phyloP scores from a whole-genome alignment of 2,797 vertebrate species.

The Clarias fuscus region DNA sequence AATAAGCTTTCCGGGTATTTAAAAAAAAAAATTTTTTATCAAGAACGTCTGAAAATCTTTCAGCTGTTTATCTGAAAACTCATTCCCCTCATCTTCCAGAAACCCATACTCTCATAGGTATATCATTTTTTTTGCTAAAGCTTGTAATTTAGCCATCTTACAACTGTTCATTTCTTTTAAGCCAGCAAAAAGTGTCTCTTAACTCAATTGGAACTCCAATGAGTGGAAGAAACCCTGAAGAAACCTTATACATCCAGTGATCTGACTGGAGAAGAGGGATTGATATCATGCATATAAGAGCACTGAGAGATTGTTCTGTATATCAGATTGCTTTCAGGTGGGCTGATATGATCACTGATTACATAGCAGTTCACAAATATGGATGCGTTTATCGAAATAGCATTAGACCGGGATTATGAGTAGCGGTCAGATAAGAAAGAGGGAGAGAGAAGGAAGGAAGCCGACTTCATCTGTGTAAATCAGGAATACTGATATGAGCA shows the following conservation, averaged over 20 bases:
- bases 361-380: constrained; percentile 18
- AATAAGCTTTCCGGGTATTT: constrained; percentile 14
- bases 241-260: constrained; percentile 10
- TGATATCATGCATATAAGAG: neutral
- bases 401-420: constrained; percentile 1
- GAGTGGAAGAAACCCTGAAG: neutral
- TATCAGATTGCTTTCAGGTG: neutral
- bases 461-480: constrained; percentile 19
- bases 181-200: neutral
- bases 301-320: constrained; percentile 3
- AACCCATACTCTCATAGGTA: constrained; percentile 13
- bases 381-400: constrained; percentile 14
- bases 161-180: neutral
- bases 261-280: neutral
- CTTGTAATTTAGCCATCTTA: constrained; percentile 1
- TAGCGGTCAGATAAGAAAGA: neutral
- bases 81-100: neutral
- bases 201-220: neutral
- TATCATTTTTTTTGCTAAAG: constrained; percentile 9
- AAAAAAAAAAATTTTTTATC: constrained; percentile 3
- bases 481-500: constrained; percentile 13
- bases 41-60: constrained; percentile 4
- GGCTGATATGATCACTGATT: constrained; percentile 1
- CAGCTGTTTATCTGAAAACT: neutral
- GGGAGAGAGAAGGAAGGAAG: neutral